Conservation (phyloP, 1,140 invertebrate species). For the Conopomorpha cramerella region DNA sequence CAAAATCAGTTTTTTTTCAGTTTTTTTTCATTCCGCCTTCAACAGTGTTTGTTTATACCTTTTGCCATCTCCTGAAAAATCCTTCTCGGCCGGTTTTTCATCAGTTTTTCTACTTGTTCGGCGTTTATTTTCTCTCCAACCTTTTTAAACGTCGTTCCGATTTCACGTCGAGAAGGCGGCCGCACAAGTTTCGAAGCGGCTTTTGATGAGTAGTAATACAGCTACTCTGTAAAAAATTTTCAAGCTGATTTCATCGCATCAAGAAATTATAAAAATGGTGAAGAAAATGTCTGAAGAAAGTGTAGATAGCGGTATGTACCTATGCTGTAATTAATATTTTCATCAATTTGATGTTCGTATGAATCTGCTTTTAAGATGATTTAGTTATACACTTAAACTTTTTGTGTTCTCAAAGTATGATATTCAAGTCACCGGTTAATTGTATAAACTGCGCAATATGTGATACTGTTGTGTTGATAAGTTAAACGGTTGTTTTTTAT, state of each 20-base stretch:
- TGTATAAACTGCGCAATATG: conserved; percentile 4
- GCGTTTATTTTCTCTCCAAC: conserved; percentile 37
- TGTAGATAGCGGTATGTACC: conserved; percentile 53
- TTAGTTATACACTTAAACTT: too few relatives aligned
- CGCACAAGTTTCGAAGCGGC: conserved; percentile 57
- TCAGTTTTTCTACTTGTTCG: conserved; percentile 29
- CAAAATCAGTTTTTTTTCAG: conserved; percentile 49
- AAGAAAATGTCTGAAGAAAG: conserved; percentile 61
- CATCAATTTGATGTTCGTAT: too few relatives aligned
- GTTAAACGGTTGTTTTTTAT: too few relatives aligned
- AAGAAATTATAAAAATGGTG: conserved; percentile 51
- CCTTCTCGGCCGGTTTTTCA: conserved; percentile 54
- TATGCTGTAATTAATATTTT: too few relatives aligned
- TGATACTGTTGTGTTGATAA: too few relatives aligned
- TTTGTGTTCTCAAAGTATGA: too few relatives aligned
- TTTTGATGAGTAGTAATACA: conserved; percentile 54
- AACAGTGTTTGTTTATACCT: conserved; percentile 58
- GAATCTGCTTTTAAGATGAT: too few relatives aligned
- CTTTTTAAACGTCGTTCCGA: conserved; percentile 48
- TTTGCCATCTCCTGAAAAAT: conserved; percentile 48
- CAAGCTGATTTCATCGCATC: conserved; percentile 40
- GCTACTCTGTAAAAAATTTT: conserved; percentile 47
- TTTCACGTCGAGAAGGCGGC: conserved; percentile 56
- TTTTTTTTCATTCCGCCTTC: conserved; percentile 55
- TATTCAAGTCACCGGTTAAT: conserved; percentile 4